Conservation (phyloP, 2,113 vertebrate genomes). For the Lota lota region DNA sequence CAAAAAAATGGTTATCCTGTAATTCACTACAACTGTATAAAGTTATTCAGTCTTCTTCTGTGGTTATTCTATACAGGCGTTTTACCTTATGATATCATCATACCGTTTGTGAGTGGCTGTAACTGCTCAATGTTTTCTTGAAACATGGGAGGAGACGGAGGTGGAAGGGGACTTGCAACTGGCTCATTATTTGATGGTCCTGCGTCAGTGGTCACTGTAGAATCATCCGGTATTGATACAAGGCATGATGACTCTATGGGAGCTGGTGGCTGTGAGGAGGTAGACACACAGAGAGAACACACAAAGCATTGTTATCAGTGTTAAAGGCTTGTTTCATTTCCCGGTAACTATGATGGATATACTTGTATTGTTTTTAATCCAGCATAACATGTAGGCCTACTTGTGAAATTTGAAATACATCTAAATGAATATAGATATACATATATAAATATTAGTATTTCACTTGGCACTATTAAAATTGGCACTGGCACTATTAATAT, state of each 20-base stretch:
- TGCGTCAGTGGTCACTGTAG: slow-evolving; percentile 10
- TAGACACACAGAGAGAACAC: slow-evolving; percentile 7
- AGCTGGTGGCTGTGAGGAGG: slow-evolving; percentile 38
- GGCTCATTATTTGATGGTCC: slow-evolving; percentile 3
- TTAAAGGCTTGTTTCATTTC: no score
- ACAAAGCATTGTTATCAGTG: no score
- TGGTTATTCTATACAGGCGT: not conserved
- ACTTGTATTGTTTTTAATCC: no score
- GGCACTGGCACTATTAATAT: no score
- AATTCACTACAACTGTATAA: not conserved
- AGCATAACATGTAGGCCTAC: no score
- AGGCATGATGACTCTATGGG: slow-evolving; percentile 20
- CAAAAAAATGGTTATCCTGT: not conserved
- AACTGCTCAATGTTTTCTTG: slow-evolving; percentile 33
- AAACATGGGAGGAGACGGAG: slow-evolving; percentile 12
- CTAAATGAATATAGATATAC: no score
- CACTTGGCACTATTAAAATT: no score
- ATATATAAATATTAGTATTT: no score
- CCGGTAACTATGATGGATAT: no score
- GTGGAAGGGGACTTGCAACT: slow-evolving; percentile 13
- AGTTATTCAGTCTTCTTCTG: not conserved
- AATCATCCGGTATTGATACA: slow-evolving; percentile 1
- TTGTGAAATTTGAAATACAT: no score
- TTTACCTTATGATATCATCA: slow-evolving; percentile 23
- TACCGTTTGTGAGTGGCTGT: slow-evolving; percentile 54